Evolutionary conservation across 2,888 invertebrate species (phyloP).

Genomic region (Cataglyphis altisquamis): DNA sequence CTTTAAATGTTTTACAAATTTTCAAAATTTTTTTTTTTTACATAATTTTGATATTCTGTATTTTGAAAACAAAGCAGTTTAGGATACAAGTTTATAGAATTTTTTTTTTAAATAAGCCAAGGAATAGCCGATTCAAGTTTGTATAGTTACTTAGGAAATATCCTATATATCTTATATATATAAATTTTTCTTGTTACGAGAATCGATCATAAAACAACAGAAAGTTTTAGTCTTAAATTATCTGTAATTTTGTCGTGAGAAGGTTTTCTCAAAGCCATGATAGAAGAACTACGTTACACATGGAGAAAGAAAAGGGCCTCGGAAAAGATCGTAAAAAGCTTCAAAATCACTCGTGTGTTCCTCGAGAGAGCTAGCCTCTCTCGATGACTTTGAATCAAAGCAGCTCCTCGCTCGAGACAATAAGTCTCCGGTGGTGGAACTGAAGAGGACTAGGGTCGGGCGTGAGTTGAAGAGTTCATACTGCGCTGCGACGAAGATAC

Average conservation of each 20-base stretch:
- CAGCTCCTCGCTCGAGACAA: constrained; percentile 62
- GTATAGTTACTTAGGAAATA: no score
- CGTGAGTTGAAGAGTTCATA: constrained; percentile 51
- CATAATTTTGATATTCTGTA: no score
- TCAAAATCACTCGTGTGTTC: constrained; percentile 77
- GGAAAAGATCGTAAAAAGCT: constrained; percentile 69
- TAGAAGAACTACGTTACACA: constrained; percentile 6
- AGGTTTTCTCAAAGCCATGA: constrained; percentile 13
- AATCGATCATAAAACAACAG: not conserved
- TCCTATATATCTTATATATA: not conserved
- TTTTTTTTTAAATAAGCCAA: no score
- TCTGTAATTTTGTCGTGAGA: not conserved
- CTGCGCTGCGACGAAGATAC: constrained; percentile 52
- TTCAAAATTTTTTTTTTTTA: no score
- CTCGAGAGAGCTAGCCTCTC: constrained; percentile 74
- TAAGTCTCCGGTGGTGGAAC: constrained; percentile 45
- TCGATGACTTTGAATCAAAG: constrained; percentile 78
- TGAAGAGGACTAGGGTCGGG: constrained; percentile 24
- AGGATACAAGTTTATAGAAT: no score
- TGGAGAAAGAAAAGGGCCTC: constrained; percentile 63
- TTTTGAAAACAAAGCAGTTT: no score
- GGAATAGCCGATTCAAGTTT: no score
- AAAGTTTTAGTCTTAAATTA: not conserved
- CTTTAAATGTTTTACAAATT: no score
- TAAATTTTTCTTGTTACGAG: no score